phyloP scores from a whole-genome alignment of 1,140 invertebrate species.

The Philopotamus ludificatus region DNA sequence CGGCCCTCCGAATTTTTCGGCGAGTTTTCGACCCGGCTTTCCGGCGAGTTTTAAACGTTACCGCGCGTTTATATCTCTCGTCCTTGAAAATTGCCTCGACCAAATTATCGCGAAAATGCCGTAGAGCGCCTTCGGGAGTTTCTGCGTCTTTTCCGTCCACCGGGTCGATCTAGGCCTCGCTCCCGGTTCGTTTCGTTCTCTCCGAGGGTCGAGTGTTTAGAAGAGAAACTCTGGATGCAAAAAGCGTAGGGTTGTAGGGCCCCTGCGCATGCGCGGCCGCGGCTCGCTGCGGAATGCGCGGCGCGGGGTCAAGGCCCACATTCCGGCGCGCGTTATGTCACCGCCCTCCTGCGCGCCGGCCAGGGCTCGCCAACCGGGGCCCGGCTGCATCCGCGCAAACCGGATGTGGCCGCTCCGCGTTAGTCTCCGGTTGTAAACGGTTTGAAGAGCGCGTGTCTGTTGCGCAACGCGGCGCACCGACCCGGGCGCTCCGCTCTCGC shows the following conservation, averaged over 20 bases:
- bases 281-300: conserved; percentile 35
- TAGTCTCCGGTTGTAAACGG: neutral
- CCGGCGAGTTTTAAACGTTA: too few species aligned
- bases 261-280: conserved; percentile 11
- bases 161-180: too few species aligned
- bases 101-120: too few species aligned
- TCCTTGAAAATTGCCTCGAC: too few species aligned
- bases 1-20: neutral
- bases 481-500: neutral
- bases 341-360: conserved; percentile 15
- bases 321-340: conserved; percentile 39
- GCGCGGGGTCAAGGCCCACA: conserved; percentile 38
- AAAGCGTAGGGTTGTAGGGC: neutral
- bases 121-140: too few species aligned
- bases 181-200: too few species aligned
- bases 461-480: neutral
- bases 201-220: too few species aligned
- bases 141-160: too few species aligned
- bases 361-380: neutral
- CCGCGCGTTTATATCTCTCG: too few species aligned
- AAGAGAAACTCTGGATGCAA: too few species aligned
- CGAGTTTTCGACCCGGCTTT: neutral
- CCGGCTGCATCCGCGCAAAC: neutral
- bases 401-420: neutral
- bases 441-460: neutral